Conservation (phyloP, 30 jellyfish, hydroid and myxozoan genomes). For the Haliclystus octoradiatus region DNA sequence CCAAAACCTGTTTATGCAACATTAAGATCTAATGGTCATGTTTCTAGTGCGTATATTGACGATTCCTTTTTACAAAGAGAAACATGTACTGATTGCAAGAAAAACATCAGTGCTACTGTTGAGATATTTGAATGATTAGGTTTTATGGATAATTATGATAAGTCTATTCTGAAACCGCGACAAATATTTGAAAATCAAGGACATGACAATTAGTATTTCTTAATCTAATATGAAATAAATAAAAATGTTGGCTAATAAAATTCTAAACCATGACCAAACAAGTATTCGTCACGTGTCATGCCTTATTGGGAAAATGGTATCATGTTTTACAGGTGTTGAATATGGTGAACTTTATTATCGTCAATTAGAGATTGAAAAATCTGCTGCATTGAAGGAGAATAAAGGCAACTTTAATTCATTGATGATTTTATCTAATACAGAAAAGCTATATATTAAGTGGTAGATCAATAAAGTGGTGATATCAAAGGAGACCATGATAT, state of each 20-base stretch:
- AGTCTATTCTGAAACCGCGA: conserved; percentile 3
- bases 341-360: conserved; percentile 6
- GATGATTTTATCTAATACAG: neutral
- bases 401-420: neutral
- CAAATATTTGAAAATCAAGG: conserved; percentile 9
- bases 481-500: too few relatives aligned
- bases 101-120: neutral
- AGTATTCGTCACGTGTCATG: too few relatives aligned
- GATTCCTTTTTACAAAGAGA: neutral
- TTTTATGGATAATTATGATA: conserved; percentile 7
- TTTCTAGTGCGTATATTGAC: conserved; percentile 7
- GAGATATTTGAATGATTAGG: conserved; percentile 8
- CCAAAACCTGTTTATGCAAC: conserved; percentile 11
- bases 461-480: too few relatives aligned
- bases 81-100: neutral
- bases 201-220: conserved; percentile 9
- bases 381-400: neutral
- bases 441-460: too few relatives aligned
- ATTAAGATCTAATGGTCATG: conserved; percentile 1
- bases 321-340: conserved; percentile 1
- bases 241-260: neutral
- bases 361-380: neutral
- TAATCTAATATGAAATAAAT: neutral
- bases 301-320: conserved; percentile 13
- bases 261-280: too few relatives aligned